A percentile compares a stretch with the other conserved stretches of the same genome.
Conservation (phyloP, 2,888 invertebrate species). For the Abrostola tripartita region DNA sequence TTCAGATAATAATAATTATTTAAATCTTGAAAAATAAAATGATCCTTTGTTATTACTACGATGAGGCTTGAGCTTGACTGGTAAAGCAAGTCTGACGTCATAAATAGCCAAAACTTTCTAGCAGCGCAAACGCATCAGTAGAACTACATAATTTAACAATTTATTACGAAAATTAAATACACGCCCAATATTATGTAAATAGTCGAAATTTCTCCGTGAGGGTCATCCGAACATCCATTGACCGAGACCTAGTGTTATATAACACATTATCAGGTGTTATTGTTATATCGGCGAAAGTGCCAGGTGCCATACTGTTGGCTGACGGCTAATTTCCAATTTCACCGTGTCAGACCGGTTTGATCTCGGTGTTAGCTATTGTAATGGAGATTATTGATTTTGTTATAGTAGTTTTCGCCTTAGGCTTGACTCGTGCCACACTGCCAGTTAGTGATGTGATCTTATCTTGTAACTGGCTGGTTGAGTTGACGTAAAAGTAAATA, state of each 20-base stretch:
- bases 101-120: too few relatives aligned
- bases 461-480: slow-evolving; percentile 14
- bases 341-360: slow-evolving; percentile 72
- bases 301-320: slow-evolving; percentile 68
- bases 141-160: slow-evolving; percentile 28
- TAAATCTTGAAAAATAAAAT: too few relatives aligned
- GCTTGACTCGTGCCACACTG: slow-evolving; percentile 25
- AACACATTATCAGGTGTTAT: slow-evolving; percentile 50
- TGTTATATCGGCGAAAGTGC: slow-evolving; percentile 76
- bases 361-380: slow-evolving; percentile 36
- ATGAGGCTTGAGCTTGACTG: too few relatives aligned
- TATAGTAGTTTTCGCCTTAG: slow-evolving; percentile 24
- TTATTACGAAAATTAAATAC: slow-evolving; percentile 35
- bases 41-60: too few relatives aligned
- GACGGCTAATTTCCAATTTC: slow-evolving; percentile 75
- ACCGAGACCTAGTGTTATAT: slow-evolving; percentile 81
- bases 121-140: too few relatives aligned
- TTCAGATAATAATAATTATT: too few relatives aligned
- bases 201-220: slow-evolving; percentile 61
- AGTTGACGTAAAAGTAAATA: not conserved
- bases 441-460: slow-evolving; percentile 19
- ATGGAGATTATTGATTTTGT: slow-evolving; percentile 41
- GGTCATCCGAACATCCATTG: slow-evolving; percentile 64
- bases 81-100: too few relatives aligned
- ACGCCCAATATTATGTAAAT: slow-evolving; percentile 55